These are phyloP conservation scores for Riparia riparia DNA, from an alignment of 2,113 vertebrate species.

Conservation along the genomic window DNA sequence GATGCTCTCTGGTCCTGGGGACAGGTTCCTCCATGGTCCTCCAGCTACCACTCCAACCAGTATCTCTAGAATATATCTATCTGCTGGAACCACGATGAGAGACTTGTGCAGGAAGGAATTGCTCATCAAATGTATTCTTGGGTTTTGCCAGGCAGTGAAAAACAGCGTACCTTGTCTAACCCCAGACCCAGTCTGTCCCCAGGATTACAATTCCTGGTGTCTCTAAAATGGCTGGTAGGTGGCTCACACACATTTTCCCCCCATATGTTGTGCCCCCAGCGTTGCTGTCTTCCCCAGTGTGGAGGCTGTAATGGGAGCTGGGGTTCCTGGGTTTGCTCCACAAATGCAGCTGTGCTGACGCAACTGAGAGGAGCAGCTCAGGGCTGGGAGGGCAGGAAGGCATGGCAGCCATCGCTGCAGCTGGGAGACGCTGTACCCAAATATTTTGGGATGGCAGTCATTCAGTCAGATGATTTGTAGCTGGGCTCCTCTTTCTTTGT, in stretches of 20 bases:
- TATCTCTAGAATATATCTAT: not conserved
- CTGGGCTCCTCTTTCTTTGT: not conserved
- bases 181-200: not conserved
- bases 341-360: not conserved
- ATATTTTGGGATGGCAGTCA: not conserved
- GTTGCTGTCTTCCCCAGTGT: not conserved
- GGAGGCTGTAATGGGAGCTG: not conserved
- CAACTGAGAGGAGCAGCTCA: not conserved
- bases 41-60: not conserved
- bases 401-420: not conserved
- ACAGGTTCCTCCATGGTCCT: not conserved
- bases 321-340: not conserved
- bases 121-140: not conserved
- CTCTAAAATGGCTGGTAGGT: not conserved
- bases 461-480: not conserved
- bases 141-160: not conserved
- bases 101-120: not conserved
- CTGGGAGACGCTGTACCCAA: not conserved
- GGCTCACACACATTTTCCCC: accelerated
- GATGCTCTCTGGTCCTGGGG: not conserved
- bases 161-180: not conserved
- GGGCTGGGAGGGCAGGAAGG: not conserved
- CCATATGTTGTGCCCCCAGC: accelerated
- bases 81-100: not conserved
- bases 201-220: not conserved